Percentiles rank a stretch among this genome's conserved stretches.
Evolutionary conservation across 2,888 invertebrate genomes (phyloP).

Genomic region (Pilophorus perplexus): DNA sequence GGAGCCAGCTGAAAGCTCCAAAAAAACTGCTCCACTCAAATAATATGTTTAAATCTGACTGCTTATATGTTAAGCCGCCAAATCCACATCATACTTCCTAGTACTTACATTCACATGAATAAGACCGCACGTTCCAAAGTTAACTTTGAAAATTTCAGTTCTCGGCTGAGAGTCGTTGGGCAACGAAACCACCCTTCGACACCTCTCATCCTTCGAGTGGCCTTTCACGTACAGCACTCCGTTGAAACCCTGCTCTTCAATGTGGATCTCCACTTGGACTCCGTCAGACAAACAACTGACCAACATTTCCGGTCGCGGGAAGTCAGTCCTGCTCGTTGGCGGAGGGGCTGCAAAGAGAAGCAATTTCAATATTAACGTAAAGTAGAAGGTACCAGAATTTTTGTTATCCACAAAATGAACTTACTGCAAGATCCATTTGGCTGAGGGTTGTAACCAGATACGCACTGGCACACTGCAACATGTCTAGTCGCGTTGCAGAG

Average conservation of each 20-base stretch:
- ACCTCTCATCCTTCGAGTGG: slow-evolving; percentile 88
- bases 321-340: slow-evolving; percentile 67
- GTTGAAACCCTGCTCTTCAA: slow-evolving; percentile 74
- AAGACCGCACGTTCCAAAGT: slow-evolving; percentile 87
- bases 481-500: slow-evolving; percentile 76
- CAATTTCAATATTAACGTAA: neutral
- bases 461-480: slow-evolving; percentile 73
- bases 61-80: too few relatives aligned
- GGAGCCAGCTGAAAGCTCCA: too few relatives aligned
- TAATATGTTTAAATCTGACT: too few relatives aligned
- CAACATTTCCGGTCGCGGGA: slow-evolving; percentile 79
- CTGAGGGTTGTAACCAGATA: slow-evolving; percentile 72
- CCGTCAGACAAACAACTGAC: slow-evolving; percentile 90
- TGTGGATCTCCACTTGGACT: slow-evolving; percentile 78
- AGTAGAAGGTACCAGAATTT: neutral
- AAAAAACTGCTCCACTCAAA: too few relatives aligned
- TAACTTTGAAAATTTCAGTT: slow-evolving; percentile 78
- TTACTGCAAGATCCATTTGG: slow-evolving; percentile 71
- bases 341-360: slow-evolving; percentile 51
- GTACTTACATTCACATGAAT: slow-evolving; percentile 86
- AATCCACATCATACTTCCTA: too few relatives aligned
- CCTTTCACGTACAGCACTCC: slow-evolving; percentile 92
- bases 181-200: slow-evolving; percentile 75
- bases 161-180: slow-evolving; percentile 65
- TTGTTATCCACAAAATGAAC: too few relatives aligned